phyloP scores from a whole-genome alignment of 37 sponge, comb jelly and placozoan genomes.

The Amphimedon queenslandica region DNA sequence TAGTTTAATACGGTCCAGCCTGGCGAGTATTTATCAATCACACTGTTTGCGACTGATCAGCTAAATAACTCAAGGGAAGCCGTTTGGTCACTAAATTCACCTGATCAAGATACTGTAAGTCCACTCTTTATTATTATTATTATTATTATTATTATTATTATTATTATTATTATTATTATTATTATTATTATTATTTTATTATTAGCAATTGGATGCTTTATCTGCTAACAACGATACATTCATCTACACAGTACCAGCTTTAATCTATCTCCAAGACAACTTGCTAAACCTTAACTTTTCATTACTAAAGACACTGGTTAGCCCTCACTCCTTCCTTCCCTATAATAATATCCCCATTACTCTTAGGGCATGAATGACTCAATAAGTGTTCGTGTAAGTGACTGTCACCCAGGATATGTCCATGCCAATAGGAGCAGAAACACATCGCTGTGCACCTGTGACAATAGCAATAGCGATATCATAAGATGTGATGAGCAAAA shows the following conservation, averaged over 20 bases:
- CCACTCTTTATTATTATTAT: neutral
- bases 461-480: constrained; percentile 30
- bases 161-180: neutral
- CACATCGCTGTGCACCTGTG: constrained; percentile 23
- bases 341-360: neutral
- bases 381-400: constrained; percentile 16
- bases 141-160: neutral
- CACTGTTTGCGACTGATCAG: constrained; percentile 61
- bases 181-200: neutral
- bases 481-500: constrained; percentile 42
- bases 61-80: constrained; percentile 67
- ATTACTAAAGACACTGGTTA: constrained; percentile 68
- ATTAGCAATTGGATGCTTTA: constrained; percentile 69
- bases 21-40: constrained; percentile 54
- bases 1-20: constrained; percentile 53
- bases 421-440: neutral
- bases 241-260: constrained; percentile 37
- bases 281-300: constrained; percentile 47
- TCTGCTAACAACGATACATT: constrained; percentile 55
- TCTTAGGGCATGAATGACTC: constrained; percentile 17
- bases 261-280: constrained; percentile 2
- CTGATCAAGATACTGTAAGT: constrained; percentile 56
- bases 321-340: neutral
- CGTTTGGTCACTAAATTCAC: constrained; percentile 72
- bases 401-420: constrained; percentile 71